These are phyloP conservation scores for Uloborus diversus DNA, from an alignment of 1,140 invertebrate genomes.

Conservation along the genomic window DNA sequence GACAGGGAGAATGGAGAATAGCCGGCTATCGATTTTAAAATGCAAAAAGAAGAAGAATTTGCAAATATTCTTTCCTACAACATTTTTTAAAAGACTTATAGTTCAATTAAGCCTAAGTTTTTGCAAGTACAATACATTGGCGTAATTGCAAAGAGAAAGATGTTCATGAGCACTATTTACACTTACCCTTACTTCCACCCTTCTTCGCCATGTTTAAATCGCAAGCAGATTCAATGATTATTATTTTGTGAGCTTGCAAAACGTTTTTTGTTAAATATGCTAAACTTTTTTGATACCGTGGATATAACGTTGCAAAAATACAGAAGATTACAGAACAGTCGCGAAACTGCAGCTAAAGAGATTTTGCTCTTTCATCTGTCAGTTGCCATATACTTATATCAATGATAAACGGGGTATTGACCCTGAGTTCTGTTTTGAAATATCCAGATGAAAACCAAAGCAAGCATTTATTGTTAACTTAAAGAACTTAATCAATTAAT, in stretches of 20 bases:
- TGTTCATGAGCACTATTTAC: not conserved
- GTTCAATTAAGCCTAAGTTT: too few relatives aligned
- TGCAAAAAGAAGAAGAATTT: too few relatives aligned
- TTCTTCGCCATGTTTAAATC: constrained; percentile 16
- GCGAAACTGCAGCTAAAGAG: constrained; percentile 34
- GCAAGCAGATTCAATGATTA: not conserved
- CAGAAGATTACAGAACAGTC: constrained; percentile 48
- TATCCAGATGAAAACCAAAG: too few relatives aligned
- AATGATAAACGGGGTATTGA: constrained; percentile 12
- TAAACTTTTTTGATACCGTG: constrained; percentile 19
- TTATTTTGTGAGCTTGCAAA: too few relatives aligned
- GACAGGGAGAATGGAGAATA: too few relatives aligned
- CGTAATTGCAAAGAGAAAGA: not conserved
- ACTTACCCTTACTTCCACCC: constrained; percentile 47
- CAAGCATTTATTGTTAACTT: too few relatives aligned
- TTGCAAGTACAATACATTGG: not conserved
- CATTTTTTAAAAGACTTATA: too few relatives aligned
- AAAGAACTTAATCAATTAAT: too few relatives aligned
- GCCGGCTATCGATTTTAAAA: too few relatives aligned
- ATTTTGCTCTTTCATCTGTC: not conserved
- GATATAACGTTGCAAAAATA: constrained; percentile 28
- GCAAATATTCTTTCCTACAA: too few relatives aligned
- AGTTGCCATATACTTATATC: constrained; percentile 25
- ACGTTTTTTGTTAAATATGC: not conserved
- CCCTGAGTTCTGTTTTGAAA: too few relatives aligned